phyloP scores from a whole-genome alignment of 2,888 invertebrate species.

The Elegia similella region DNA sequence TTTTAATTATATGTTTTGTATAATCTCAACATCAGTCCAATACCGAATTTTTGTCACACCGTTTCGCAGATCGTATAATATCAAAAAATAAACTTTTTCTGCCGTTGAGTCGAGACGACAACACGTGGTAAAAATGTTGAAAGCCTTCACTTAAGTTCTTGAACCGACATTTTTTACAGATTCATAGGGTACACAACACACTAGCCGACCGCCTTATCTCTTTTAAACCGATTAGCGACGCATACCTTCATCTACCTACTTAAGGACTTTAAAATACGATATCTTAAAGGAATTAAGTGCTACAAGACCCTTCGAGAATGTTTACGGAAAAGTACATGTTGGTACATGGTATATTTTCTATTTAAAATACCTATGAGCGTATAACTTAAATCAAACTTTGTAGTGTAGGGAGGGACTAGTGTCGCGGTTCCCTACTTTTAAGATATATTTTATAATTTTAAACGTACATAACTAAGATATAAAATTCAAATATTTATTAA shows the following conservation, averaged over 20 bases:
- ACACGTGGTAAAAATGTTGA: constrained; percentile 8
- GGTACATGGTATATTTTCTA: too few species aligned
- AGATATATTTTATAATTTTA: background rate
- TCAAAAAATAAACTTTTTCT: background rate
- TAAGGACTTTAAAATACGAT: constrained; percentile 14
- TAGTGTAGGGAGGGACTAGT: too few species aligned
- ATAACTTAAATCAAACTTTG: too few species aligned
- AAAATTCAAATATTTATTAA: background rate
- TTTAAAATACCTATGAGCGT: too few species aligned
- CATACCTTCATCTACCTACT: constrained; percentile 13
- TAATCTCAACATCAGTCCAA: too few species aligned
- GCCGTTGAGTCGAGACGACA: background rate
- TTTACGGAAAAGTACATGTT: too few species aligned
- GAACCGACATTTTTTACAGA: constrained; percentile 10
- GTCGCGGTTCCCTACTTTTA: too few species aligned
- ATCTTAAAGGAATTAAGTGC: constrained; percentile 8
- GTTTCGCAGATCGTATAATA: background rate
- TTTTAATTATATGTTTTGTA: too few species aligned
- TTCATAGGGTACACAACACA: background rate
- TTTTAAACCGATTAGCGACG: constrained; percentile 17
- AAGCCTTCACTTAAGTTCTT: constrained; percentile 4
- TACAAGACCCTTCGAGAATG: background rate
- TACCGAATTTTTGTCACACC: too few species aligned
- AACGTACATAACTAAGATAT: background rate
- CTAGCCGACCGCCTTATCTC: constrained; percentile 15